phyloP scores from a whole-genome alignment of 2,888 invertebrate genomes.

The Strigamia crassipes region DNA sequence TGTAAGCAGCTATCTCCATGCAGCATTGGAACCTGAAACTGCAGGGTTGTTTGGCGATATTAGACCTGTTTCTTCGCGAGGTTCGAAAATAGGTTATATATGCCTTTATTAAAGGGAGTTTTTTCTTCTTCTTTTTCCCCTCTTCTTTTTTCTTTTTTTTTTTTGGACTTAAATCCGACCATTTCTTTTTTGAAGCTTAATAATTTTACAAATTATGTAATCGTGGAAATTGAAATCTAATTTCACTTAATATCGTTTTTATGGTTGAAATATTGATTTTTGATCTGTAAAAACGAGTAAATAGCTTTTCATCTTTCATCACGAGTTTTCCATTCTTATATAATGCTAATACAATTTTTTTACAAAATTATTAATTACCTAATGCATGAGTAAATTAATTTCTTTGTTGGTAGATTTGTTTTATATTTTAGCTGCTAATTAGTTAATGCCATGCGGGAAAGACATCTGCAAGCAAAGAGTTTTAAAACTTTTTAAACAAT shows the following conservation, averaged over 20 bases:
- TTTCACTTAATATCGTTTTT: too few species aligned
- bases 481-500: too few species aligned
- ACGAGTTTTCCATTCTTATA: too few species aligned
- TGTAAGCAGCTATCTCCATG: conserved; percentile 38
- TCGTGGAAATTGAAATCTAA: too few species aligned
- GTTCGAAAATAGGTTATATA: background rate
- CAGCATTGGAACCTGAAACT: background rate
- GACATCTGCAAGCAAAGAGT: background rate
- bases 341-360: background rate
- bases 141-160: background rate
- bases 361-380: background rate
- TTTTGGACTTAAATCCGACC: background rate
- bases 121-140: background rate
- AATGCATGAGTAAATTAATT: background rate
- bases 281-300: too few species aligned
- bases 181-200: background rate
- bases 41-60: conserved; percentile 17
- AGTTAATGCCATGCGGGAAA: background rate
- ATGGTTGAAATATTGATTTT: background rate
- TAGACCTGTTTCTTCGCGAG: background rate
- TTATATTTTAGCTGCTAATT: background rate
- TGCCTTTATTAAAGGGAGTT: background rate
- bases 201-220: background rate
- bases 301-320: too few species aligned
- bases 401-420: background rate